phyloP scores from a whole-genome alignment of 2,888 invertebrate genomes.

The Unio pictorum region DNA sequence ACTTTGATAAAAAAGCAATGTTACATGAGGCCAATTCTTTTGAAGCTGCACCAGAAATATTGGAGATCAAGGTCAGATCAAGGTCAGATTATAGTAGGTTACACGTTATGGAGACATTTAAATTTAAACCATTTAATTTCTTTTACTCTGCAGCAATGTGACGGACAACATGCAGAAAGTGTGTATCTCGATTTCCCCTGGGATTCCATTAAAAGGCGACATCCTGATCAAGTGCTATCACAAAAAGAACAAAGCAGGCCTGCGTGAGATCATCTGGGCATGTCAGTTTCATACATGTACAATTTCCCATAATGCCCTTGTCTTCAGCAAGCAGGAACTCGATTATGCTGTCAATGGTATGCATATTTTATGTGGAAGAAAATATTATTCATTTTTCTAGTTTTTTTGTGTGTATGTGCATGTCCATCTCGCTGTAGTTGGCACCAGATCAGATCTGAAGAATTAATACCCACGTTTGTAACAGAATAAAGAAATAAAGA shows the following conservation, averaged over 20 bases:
- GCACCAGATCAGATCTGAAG: too few species aligned
- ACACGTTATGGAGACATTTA: background rate
- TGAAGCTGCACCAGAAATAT: too few species aligned
- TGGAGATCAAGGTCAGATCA: too few species aligned
- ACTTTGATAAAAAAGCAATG: too few species aligned
- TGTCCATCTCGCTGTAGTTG: too few species aligned
- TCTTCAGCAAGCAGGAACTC: slow-evolving; percentile 88
- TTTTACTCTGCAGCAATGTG: slow-evolving; percentile 74
- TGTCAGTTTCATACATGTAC: slow-evolving; percentile 97
- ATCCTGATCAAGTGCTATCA: slow-evolving; percentile 93
- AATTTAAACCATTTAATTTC: background rate
- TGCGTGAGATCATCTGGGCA: slow-evolving; percentile 83
- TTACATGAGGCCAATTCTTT: too few species aligned
- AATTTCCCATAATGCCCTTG: slow-evolving; percentile 85
- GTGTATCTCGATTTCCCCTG: slow-evolving; percentile 81
- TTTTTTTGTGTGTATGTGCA: too few species aligned
- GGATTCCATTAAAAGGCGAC: slow-evolving; percentile 87
- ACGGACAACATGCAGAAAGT: slow-evolving; percentile 80
- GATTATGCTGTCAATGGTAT: slow-evolving; percentile 88
- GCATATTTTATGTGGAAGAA: slow-evolving; percentile 20
- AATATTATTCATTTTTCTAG: background rate
- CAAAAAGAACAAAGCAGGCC: slow-evolving; percentile 72
- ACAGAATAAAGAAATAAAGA: too few species aligned
- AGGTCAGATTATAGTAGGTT: background rate
- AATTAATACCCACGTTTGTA: too few species aligned